These are phyloP conservation scores for Aurelia aurita complex sp. Pacific DNA, from an alignment of 30 jellyfish, hydroid and myxozoan genomes.

Conservation along the genomic window DNA sequence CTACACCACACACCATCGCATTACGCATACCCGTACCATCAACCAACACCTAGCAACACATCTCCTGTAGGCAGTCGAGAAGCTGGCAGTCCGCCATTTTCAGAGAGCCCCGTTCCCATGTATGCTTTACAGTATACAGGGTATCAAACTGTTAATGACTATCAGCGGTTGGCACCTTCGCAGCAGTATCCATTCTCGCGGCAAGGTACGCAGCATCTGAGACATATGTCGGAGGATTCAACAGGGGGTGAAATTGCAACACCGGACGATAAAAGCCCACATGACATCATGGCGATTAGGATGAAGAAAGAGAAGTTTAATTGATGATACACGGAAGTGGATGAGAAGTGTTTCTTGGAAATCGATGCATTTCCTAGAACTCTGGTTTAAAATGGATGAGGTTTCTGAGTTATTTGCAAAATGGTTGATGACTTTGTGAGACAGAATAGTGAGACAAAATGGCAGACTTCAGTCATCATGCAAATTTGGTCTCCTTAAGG, in stretches of 20 bases:
- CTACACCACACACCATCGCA: constrained; percentile 42
- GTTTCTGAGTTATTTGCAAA: too few species aligned
- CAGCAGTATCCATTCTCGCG: constrained; percentile 44
- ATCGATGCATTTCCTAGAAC: too few species aligned
- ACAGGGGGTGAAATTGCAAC: constrained; percentile 28
- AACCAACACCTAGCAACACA: constrained; percentile 1
- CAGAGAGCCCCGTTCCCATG: constrained; percentile 53
- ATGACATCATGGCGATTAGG: constrained; percentile 11
- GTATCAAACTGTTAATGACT: constrained; percentile 23
- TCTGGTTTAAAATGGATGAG: too few species aligned
- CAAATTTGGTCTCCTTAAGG: too few species aligned
- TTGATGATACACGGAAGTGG: too few species aligned
- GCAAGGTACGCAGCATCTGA: constrained; percentile 44
- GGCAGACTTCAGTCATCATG: too few species aligned
- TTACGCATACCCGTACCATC: constrained; percentile 36
- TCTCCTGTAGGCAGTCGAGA: constrained; percentile 60
- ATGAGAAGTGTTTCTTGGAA: too few species aligned
- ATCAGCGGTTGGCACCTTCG: constrained; percentile 43
- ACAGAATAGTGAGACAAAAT: too few species aligned
- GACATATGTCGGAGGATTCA: constrained; percentile 49
- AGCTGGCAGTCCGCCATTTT: constrained; percentile 46
- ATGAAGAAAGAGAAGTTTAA: constrained; percentile 34
- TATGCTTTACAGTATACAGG: constrained; percentile 57
- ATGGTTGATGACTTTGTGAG: too few species aligned
- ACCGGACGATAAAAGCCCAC: constrained; percentile 42